Evolutionary conservation across 2,113 vertebrate species (phyloP).

Genomic region (Maccullochella peelii): DNA sequence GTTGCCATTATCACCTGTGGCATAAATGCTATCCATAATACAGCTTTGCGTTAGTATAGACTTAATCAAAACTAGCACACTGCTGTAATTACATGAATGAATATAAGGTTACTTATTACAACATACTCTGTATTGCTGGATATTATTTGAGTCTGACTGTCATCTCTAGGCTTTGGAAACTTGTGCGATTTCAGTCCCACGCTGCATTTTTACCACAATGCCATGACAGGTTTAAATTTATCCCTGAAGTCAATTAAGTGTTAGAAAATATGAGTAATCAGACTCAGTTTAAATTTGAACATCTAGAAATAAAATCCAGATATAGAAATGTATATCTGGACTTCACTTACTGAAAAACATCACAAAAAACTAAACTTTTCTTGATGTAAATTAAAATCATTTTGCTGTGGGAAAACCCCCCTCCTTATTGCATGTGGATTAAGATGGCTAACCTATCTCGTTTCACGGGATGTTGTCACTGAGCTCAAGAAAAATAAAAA

Average conservation of each 20-base stretch:
- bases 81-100: conserved; percentile 21
- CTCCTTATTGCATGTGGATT: conserved; percentile 37
- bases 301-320: not conserved
- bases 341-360: not conserved
- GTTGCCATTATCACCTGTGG: not conserved
- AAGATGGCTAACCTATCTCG: conserved; percentile 27
- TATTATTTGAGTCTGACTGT: not conserved
- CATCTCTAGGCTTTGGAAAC: not conserved
- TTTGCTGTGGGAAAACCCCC: not conserved
- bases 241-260: not conserved
- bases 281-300: not conserved
- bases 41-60: not conserved
- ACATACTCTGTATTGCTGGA: not conserved
- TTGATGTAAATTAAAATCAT: not conserved
- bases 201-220: not conserved
- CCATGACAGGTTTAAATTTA: not conserved
- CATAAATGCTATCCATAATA: not conserved
- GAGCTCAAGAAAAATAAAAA: conserved; percentile 45
- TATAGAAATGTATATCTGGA: not conserved
- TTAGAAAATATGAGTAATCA: not conserved
- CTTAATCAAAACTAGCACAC: not conserved
- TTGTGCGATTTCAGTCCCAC: not conserved
- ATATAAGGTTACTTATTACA: conserved; percentile 7
- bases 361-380: not conserved
- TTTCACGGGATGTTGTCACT: conserved; percentile 54